A percentile compares a stretch with the other conserved stretches of the same genome.
Evolutionary conservation across 2,797 vertebrate genomes (phyloP).

Genomic region (Brachymystax lenok): DNA sequence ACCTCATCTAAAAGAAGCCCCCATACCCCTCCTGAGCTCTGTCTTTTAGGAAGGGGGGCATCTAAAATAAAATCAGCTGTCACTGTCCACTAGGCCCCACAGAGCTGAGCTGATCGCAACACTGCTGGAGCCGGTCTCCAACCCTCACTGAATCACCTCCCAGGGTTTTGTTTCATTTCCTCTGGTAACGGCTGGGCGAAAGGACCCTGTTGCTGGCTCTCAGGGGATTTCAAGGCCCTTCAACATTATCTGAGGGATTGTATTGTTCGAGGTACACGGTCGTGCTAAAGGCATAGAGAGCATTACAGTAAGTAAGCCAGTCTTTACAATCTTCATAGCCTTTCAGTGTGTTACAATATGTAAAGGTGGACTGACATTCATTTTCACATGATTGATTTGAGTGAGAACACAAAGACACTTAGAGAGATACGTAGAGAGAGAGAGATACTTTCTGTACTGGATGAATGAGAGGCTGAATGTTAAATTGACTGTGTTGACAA

Average conservation of each 20-base stretch:
- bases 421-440: background rate
- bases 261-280: conserved; percentile 34
- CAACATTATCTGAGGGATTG: conserved; percentile 14
- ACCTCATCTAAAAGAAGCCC: conserved; percentile 85
- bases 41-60: conserved; percentile 53
- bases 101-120: conserved; percentile 54
- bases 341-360: background rate
- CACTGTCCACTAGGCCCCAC: conserved; percentile 73
- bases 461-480: background rate
- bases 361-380: background rate
- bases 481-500: background rate
- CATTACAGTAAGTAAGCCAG: background rate
- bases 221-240: conserved; percentile 10
- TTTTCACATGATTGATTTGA: background rate
- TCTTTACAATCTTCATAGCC: background rate
- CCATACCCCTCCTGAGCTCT: conserved; percentile 41
- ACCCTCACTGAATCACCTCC: conserved; percentile 43
- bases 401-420: background rate
- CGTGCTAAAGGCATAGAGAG: background rate
- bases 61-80: conserved; percentile 89
- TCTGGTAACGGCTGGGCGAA: background rate
- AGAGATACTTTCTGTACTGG: background rate
- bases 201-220: background rate
- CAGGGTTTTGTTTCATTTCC: background rate
- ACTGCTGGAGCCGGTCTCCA: conserved; percentile 88